Percentiles rank a stretch among this genome's conserved stretches.
phyloP scores from a whole-genome alignment of 2,113 vertebrate genomes.

The Serinus canaria region DNA sequence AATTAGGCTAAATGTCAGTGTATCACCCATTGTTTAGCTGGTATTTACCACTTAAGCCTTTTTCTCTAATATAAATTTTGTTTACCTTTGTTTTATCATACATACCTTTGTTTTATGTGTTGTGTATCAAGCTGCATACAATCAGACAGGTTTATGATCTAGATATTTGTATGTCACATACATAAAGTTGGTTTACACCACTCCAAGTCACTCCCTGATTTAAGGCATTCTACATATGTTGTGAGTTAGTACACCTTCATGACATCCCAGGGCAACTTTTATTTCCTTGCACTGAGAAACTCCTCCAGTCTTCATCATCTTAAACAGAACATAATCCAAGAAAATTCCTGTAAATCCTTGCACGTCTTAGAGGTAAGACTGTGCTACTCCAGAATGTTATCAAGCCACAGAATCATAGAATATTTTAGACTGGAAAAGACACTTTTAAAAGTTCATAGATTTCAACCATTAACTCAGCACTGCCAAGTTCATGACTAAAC shows the following conservation, averaged over 20 bases:
- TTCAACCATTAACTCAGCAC: neutral
- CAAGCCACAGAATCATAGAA: neutral
- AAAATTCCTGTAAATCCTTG: neutral
- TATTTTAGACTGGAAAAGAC: neutral
- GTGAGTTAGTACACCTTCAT: neutral
- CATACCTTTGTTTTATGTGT: neutral
- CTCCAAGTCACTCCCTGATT: neutral
- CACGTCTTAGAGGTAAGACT: neutral
- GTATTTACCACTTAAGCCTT: neutral
- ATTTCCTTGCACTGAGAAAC: neutral
- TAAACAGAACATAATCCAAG: neutral
- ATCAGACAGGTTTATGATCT: neutral
- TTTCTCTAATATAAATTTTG: neutral
- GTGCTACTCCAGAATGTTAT: neutral
- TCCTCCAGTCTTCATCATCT: neutral
- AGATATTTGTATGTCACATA: neutral
- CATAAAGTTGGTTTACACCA: neutral
- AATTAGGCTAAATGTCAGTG: neutral
- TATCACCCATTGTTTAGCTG: neutral
- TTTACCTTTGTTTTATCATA: neutral
- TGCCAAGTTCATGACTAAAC: neutral
- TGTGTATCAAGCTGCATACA: neutral
- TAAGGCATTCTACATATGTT: neutral
- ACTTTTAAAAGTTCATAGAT: accelerated
- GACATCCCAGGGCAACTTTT: neutral